Percentiles rank a stretch among this genome's conserved stretches.
These are phyloP conservation scores for Conchocele bisecta DNA, from an alignment of 2,888 invertebrate species.

Conservation along the genomic window DNA sequence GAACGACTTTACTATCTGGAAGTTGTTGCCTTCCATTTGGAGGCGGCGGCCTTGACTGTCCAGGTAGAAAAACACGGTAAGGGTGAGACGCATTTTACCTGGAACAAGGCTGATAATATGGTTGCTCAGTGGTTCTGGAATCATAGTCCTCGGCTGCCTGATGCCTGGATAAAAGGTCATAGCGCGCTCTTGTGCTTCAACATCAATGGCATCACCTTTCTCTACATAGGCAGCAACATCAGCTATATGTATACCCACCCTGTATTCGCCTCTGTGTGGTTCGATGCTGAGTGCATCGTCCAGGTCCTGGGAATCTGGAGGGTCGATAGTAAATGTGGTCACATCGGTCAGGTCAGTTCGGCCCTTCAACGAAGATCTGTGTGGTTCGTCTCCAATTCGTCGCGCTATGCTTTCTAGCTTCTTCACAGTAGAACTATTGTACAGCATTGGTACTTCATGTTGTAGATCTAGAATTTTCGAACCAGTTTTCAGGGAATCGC, in stretches of 20 bases:
- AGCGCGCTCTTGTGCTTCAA: constrained; percentile 45
- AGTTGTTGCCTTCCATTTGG: neutral
- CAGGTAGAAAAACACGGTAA: constrained; percentile 52
- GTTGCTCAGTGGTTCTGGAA: constrained; percentile 47
- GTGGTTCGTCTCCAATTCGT: neutral
- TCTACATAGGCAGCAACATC: constrained; percentile 50
- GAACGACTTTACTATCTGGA: constrained; percentile 26
- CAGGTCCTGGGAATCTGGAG: constrained; percentile 48
- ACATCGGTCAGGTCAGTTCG: constrained; percentile 30
- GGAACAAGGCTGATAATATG: constrained; percentile 46
- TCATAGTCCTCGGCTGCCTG: constrained; percentile 39
- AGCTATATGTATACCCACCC: constrained; percentile 56
- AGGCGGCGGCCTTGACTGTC: constrained; percentile 11
- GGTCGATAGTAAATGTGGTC: constrained; percentile 56
- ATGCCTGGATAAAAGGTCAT: constrained; percentile 47
- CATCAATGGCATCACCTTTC: constrained; percentile 33
- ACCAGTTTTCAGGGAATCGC: constrained; percentile 22
- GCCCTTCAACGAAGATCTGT: neutral
- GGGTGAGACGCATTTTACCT: constrained; percentile 36
- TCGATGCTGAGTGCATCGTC: constrained; percentile 56
- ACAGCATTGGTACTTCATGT: constrained; percentile 32
- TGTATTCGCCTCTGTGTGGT: constrained; percentile 14
- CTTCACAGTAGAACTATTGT: constrained; percentile 28
- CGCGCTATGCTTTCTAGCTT: constrained; percentile 16
- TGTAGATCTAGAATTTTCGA: constrained; percentile 23